phyloP scores from a whole-genome alignment of 2,797 vertebrate genomes.

The Carcharodon carcharias region DNA sequence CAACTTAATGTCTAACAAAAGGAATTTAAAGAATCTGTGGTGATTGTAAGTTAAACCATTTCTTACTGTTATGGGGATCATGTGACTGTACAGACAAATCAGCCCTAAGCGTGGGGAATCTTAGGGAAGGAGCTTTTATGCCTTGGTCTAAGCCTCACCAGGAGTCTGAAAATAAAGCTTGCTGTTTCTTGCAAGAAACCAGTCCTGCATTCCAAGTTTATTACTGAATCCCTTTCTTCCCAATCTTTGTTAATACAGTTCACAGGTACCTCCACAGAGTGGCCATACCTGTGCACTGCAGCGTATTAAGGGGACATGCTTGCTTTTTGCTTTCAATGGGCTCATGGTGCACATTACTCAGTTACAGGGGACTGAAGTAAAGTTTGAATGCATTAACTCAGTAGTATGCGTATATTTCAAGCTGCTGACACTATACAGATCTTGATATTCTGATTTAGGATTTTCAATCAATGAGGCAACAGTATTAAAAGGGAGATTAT shows the following conservation, averaged over 20 bases:
- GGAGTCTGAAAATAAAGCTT: too few relatives aligned
- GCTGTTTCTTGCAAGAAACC: too few relatives aligned
- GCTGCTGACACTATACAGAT: neutral
- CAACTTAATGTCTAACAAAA: neutral
- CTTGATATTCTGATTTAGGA: neutral
- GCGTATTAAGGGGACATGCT: neutral
- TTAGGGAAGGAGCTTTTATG: too few relatives aligned
- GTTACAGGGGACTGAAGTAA: neutral
- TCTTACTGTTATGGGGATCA: too few relatives aligned
- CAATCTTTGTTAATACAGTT: neutral
- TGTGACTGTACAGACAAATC: too few relatives aligned
- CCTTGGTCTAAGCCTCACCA: too few relatives aligned
- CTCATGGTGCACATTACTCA: neutral
- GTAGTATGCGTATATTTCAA: neutral
- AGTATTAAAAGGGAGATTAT: neutral
- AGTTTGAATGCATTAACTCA: neutral
- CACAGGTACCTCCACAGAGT: neutral
- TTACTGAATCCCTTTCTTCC: neutral
- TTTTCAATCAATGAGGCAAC: neutral
- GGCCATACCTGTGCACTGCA: neutral
- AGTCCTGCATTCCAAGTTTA: too few relatives aligned
- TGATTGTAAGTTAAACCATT: too few relatives aligned
- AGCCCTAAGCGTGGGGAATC: too few relatives aligned
- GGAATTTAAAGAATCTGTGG: neutral
- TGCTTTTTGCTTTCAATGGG: neutral